phyloP scores from a whole-genome alignment of 2,113 vertebrate species.

The Albula goreensis region DNA sequence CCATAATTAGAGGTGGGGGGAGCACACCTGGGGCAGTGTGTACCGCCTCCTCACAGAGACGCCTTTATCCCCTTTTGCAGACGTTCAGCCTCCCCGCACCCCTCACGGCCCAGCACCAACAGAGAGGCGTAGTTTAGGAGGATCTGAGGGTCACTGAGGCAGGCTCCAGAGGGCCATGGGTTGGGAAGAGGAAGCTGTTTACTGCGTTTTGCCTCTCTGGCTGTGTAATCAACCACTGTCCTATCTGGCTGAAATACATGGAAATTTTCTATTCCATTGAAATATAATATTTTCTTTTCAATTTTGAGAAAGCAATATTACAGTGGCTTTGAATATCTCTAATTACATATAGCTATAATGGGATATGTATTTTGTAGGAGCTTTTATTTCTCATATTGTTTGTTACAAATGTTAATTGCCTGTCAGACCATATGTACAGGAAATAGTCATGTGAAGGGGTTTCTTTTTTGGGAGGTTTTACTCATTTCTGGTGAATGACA shows the following conservation, averaged over 20 bases:
- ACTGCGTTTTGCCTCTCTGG: not conserved
- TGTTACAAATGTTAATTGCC: no score
- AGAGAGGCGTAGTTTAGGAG: conserved; percentile 14
- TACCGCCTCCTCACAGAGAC: not conserved
- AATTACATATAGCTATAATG: not conserved
- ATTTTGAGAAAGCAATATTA: not conserved
- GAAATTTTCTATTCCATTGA: not conserved
- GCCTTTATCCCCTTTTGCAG: conserved; percentile 6
- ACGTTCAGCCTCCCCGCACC: not conserved
- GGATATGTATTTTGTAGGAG: not conserved
- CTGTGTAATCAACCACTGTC: not conserved
- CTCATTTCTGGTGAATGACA: no score
- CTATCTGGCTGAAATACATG: not conserved
- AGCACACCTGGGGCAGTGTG: conserved; percentile 12
- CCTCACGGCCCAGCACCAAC: not conserved
- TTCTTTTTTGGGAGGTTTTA: no score
- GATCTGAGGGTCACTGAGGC: not conserved
- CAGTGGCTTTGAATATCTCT: not conserved
- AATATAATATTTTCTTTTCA: not conserved
- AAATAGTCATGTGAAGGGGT: no score
- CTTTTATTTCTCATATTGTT: no score
- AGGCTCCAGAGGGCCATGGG: not conserved
- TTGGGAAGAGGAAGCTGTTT: not conserved
- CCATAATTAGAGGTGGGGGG: not conserved
- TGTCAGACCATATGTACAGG: no score